phyloP scores from a whole-genome alignment of 2,888 invertebrate species.

The Bembecia ichneumoniformis region DNA sequence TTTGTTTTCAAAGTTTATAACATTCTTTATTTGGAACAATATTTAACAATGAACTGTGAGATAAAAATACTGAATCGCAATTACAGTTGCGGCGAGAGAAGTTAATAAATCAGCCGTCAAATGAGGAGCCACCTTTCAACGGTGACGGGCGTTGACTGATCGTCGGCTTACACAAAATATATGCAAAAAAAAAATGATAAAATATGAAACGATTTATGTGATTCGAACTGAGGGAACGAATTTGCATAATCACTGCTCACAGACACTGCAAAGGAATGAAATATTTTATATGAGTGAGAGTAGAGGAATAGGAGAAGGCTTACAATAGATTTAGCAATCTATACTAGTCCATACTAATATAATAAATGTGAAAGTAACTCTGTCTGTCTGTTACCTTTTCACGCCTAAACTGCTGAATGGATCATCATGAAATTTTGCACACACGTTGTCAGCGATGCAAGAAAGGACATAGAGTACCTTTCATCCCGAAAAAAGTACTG shows the following conservation, averaged over 20 bases:
- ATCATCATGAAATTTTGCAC: too few species aligned
- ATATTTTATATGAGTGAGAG: constrained; percentile 12
- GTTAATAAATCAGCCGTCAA: constrained; percentile 38
- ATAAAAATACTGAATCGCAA: neutral
- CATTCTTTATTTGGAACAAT: neutral
- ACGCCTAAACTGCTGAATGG: too few species aligned
- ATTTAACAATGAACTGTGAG: neutral
- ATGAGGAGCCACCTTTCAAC: constrained; percentile 32
- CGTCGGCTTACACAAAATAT: constrained; percentile 48
- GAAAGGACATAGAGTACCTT: too few species aligned
- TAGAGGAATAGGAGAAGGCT: too few species aligned
- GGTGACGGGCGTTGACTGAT: constrained; percentile 42
- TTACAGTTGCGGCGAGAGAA: neutral
- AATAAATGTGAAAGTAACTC: too few species aligned
- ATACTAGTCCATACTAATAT: too few species aligned
- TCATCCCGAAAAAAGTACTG: too few species aligned
- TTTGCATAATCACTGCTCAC: constrained; percentile 57
- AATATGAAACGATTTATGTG: constrained; percentile 62
- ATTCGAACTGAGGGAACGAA: constrained; percentile 41
- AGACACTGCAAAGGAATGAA: constrained; percentile 42
- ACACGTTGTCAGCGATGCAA: too few species aligned
- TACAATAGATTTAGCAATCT: too few species aligned
- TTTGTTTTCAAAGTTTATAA: neutral
- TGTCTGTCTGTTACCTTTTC: too few species aligned
- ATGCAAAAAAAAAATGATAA: constrained; percentile 58